Conservation (phyloP, 2,888 invertebrate species). For the Tricholauxania praeusta region DNA sequence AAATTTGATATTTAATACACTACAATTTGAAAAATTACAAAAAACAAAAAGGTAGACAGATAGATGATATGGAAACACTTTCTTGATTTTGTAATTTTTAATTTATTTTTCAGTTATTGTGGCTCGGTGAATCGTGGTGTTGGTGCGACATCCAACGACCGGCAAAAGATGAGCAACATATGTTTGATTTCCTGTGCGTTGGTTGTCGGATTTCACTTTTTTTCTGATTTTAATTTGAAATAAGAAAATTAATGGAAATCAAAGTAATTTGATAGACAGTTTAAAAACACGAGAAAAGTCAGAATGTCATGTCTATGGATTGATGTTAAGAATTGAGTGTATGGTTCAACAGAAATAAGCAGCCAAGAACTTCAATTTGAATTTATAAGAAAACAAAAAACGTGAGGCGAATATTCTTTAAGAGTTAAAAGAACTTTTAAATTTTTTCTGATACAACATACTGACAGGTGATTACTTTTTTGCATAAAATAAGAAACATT, state of each 20-base stretch:
- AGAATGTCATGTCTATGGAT: not conserved
- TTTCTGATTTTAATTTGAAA: constrained; percentile 12
- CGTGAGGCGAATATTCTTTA: not conserved
- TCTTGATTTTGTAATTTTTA: constrained; percentile 17
- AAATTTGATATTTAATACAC: constrained; percentile 10
- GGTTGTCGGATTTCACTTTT: not conserved
- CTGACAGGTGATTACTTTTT: too few species aligned
- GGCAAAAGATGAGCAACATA: constrained; percentile 27
- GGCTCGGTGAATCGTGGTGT: not conserved
- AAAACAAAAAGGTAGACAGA: not conserved
- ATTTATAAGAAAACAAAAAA: not conserved
- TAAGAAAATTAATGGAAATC: constrained; percentile 34
- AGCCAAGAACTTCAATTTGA: too few species aligned
- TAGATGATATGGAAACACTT: constrained; percentile 10
- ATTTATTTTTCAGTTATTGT: not conserved
- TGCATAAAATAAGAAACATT: too few species aligned
- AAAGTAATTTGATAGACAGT: constrained; percentile 33
- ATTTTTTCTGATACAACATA: not conserved
- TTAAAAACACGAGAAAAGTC: constrained; percentile 9
- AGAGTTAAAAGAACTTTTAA: not conserved
- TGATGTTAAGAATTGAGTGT: too few species aligned
- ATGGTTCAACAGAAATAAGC: too few species aligned
- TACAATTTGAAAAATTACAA: not conserved
- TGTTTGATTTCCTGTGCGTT: constrained; percentile 4
- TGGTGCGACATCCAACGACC: constrained; percentile 4